Conservation (phyloP, 2,797 vertebrate genomes). For the Cyclopterus lumpus region DNA sequence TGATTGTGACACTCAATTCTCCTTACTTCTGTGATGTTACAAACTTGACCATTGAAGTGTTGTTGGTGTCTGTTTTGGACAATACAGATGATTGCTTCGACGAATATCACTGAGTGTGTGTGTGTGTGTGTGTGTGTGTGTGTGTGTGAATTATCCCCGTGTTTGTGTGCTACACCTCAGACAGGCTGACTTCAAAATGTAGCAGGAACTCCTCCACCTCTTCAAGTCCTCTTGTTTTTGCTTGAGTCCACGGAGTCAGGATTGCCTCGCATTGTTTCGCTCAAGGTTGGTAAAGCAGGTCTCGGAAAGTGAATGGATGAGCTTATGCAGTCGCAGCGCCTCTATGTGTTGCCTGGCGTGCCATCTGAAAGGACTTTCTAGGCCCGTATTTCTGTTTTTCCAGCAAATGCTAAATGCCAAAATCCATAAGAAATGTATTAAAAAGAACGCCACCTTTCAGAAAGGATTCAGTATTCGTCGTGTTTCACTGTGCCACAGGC, state of each 20-base stretch:
- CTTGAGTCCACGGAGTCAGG: neutral
- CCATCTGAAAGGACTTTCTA: neutral
- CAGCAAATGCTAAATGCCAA: constrained; percentile 6
- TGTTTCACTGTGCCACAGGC: neutral
- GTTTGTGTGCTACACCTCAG: neutral
- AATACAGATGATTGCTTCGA: neutral
- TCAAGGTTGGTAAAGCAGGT: neutral
- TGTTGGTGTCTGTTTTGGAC: neutral
- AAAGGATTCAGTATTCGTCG: neutral
- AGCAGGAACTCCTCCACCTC: neutral
- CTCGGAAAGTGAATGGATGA: neutral
- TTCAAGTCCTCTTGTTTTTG: neutral
- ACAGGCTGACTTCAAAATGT: neutral
- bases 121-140: neutral
- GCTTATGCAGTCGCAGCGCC: neutral
- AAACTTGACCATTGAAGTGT: neutral
- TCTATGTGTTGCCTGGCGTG: neutral
- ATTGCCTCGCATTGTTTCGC: neutral
- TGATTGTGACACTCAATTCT: neutral
- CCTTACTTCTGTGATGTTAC: neutral
- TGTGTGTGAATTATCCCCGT: neutral
- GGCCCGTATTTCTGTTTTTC: neutral
- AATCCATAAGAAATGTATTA: neutral
- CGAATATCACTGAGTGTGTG: neutral
- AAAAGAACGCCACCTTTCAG: constrained; percentile 28